phyloP scores from a whole-genome alignment of 2,888 invertebrate species.

The Epinotia ramella region DNA sequence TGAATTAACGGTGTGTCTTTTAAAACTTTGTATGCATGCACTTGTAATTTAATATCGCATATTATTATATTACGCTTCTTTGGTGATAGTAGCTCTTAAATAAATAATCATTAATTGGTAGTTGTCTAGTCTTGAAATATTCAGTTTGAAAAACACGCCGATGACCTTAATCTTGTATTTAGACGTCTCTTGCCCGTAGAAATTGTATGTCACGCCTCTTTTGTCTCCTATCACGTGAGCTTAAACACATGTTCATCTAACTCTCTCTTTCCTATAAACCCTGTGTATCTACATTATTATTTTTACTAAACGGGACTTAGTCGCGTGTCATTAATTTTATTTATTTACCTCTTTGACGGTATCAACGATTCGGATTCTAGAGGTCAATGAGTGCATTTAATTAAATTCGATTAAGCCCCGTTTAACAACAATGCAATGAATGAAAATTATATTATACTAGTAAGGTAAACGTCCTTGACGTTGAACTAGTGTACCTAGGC shows the following conservation, averaged over 20 bases:
- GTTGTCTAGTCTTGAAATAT: background rate
- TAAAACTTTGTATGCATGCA: conserved; percentile 8
- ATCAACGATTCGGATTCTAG: no score
- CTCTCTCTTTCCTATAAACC: background rate
- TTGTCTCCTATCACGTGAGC: background rate
- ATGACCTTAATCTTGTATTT: conserved; percentile 11
- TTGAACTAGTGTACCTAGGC: no score
- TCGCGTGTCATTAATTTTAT: no score
- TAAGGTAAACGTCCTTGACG: no score
- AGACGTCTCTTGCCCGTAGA: conserved; percentile 7
- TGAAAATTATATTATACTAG: no score
- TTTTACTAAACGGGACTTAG: no score
- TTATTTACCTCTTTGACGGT: no score
- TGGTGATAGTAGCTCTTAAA: background rate
- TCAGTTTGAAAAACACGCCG: conserved; percentile 10
- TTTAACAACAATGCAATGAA: no score
- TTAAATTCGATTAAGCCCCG: no score
- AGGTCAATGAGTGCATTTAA: no score
- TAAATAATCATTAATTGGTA: background rate
- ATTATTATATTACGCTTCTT: conserved; percentile 1
- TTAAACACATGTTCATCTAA: background rate
- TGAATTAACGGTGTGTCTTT: conserved; percentile 16
- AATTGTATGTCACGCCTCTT: background rate
- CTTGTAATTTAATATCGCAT: background rate
- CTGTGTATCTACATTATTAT: background rate